Conservation (phyloP, 2,113 vertebrate genomes). For the Numida meleagris region DNA sequence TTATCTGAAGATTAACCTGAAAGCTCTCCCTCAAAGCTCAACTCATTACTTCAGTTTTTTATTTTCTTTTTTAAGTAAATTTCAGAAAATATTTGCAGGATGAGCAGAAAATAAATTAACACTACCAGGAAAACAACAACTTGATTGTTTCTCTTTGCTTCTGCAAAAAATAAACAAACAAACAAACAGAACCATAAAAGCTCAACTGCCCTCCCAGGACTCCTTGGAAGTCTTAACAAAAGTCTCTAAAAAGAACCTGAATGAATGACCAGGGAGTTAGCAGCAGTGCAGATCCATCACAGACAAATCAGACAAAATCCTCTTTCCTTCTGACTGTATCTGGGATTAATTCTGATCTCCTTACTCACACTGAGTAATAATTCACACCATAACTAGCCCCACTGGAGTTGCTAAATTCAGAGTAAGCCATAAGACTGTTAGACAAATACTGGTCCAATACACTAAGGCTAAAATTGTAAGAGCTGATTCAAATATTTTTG, state of each 20-base stretch:
- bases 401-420: constrained; percentile 17
- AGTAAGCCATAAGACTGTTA: constrained; percentile 7
- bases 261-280: constrained; percentile 63
- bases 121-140: constrained; percentile 12
- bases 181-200: constrained; percentile 33
- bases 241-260: constrained; percentile 69
- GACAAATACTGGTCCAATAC: constrained; percentile 15
- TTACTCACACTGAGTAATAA: constrained; percentile 26
- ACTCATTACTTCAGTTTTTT: not conserved
- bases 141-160: constrained; percentile 46
- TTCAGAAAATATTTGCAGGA: not conserved
- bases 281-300: constrained; percentile 49
- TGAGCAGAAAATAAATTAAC: constrained; percentile 45
- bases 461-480: not conserved
- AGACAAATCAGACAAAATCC: constrained; percentile 52
- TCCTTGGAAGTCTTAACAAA: constrained; percentile 65
- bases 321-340: constrained; percentile 29
- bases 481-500: constrained; percentile 29
- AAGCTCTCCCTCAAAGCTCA: not conserved
- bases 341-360: constrained; percentile 52
- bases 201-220: constrained; percentile 67
- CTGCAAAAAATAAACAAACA: constrained; percentile 5
- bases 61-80: not conserved
- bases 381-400: constrained; percentile 54
- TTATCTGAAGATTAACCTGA: not conserved